Conservation (phyloP, 2,888 invertebrate genomes). For the Andrena fulva region DNA sequence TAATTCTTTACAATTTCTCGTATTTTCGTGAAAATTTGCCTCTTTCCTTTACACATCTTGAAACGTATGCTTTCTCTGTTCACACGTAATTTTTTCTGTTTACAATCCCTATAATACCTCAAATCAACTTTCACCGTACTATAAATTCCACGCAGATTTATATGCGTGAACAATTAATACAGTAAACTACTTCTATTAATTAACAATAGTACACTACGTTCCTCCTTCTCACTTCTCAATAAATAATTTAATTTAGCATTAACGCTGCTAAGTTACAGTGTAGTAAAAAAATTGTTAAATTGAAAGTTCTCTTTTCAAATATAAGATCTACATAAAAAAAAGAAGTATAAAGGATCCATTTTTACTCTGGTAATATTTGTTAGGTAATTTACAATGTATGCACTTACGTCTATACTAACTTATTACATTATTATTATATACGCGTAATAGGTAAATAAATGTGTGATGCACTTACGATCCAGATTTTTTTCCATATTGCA, state of each 20-base stretch:
- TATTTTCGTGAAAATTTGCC: slow-evolving; percentile 19
- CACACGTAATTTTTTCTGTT: slow-evolving; percentile 19
- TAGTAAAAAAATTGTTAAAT: not conserved
- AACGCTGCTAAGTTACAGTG: not conserved
- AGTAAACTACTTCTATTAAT: not conserved
- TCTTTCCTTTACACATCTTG: slow-evolving; percentile 32
- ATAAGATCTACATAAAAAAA: not conserved
- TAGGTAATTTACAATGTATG: slow-evolving; percentile 1
- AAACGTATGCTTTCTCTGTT: slow-evolving; percentile 9
- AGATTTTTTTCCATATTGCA: slow-evolving; percentile 92
- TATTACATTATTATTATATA: not conserved
- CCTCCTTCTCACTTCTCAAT: not conserved
- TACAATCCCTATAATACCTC: slow-evolving; percentile 41
- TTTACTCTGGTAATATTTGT: not conserved
- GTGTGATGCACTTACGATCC: slow-evolving; percentile 86
- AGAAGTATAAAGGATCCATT: slow-evolving; percentile 10
- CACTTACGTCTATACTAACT: not conserved
- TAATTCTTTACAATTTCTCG: slow-evolving; percentile 29
- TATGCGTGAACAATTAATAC: not conserved
- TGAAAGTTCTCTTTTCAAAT: not conserved
- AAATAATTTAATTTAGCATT: not conserved
- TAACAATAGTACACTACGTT: not conserved
- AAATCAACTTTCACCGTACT: slow-evolving; percentile 29
- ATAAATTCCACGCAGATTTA: slow-evolving; percentile 28
- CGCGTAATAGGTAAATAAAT: slow-evolving; percentile 1